phyloP scores from a whole-genome alignment of 2,888 invertebrate genomes.

The Agrenia bidenticulata region DNA sequence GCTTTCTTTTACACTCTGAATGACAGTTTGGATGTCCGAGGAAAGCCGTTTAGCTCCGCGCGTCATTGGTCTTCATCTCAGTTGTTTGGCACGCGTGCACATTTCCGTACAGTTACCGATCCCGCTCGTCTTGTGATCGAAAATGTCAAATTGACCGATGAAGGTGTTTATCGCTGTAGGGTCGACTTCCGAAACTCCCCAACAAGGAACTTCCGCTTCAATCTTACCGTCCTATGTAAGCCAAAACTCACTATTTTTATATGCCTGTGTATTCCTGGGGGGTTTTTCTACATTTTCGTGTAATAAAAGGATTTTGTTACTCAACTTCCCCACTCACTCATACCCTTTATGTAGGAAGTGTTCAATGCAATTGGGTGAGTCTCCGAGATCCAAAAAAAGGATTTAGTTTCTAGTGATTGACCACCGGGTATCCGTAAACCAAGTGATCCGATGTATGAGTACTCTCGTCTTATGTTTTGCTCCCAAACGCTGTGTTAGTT shows the following conservation, averaged over 20 bases:
- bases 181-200: conserved; percentile 88
- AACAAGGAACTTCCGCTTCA: conserved; percentile 84
- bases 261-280: no score
- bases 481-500: background rate
- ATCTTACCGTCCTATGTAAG: conserved; percentile 87
- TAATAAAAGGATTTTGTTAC: background rate
- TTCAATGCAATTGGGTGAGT: background rate
- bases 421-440: background rate
- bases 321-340: background rate
- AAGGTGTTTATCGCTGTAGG: conserved; percentile 84
- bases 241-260: background rate
- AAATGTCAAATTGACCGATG: conserved; percentile 82
- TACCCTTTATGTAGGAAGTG: no score
- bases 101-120: conserved; percentile 75
- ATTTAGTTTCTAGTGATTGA: background rate
- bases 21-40: conserved; percentile 76
- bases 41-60: conserved; percentile 75
- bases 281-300: background rate
- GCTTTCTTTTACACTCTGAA: conserved; percentile 25
- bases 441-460: background rate
- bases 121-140: conserved; percentile 75
- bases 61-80: conserved; percentile 82
- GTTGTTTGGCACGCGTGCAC: conserved; percentile 82
- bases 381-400: background rate
- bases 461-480: background rate